These are phyloP conservation scores for Drosophila neocordata DNA, from an alignment of 1,140 invertebrate genomes.

Conservation along the genomic window DNA sequence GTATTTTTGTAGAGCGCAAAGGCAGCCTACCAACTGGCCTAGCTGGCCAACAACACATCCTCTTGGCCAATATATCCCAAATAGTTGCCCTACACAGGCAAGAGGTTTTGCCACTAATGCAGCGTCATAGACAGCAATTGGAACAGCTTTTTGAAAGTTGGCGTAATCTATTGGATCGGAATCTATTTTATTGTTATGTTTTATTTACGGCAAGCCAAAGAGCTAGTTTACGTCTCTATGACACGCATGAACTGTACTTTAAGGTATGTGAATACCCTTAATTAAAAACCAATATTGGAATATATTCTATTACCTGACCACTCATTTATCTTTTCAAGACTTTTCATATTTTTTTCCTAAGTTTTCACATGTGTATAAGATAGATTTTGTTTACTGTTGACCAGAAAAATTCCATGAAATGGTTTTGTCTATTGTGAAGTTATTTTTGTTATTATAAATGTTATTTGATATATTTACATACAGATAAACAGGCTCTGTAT, in stretches of 20 bases:
- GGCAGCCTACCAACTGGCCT: slow-evolving; percentile 15
- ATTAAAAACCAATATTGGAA: too few relatives aligned
- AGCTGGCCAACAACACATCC: slow-evolving; percentile 17
- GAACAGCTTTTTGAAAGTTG: slow-evolving; percentile 30
- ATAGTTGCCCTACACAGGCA: slow-evolving; percentile 30
- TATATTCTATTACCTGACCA: too few relatives aligned
- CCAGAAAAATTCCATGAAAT: neutral
- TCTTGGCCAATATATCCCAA: slow-evolving; percentile 29
- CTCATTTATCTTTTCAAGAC: too few relatives aligned
- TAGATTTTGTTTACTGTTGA: neutral
- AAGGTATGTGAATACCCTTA: slow-evolving; percentile 44
- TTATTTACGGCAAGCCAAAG: slow-evolving; percentile 33
- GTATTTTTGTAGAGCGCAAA: slow-evolving; percentile 16
- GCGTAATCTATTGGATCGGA: slow-evolving; percentile 22
- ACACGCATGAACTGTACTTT: slow-evolving; percentile 25
- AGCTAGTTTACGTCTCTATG: slow-evolving; percentile 17
- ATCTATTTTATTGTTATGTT: slow-evolving; percentile 41
- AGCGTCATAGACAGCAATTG: slow-evolving; percentile 31
- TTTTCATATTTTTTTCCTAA: too few relatives aligned
- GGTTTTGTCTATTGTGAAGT: neutral
- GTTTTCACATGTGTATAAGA: too few relatives aligned
- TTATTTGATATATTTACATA: neutral
- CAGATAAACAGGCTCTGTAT: neutral
- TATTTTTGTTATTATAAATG: neutral
- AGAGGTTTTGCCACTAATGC: slow-evolving; percentile 32